A percentile compares a stretch with the other conserved stretches of the same genome.
phyloP scores from a whole-genome alignment of 2,888 invertebrate genomes.

The Anodontia alba region DNA sequence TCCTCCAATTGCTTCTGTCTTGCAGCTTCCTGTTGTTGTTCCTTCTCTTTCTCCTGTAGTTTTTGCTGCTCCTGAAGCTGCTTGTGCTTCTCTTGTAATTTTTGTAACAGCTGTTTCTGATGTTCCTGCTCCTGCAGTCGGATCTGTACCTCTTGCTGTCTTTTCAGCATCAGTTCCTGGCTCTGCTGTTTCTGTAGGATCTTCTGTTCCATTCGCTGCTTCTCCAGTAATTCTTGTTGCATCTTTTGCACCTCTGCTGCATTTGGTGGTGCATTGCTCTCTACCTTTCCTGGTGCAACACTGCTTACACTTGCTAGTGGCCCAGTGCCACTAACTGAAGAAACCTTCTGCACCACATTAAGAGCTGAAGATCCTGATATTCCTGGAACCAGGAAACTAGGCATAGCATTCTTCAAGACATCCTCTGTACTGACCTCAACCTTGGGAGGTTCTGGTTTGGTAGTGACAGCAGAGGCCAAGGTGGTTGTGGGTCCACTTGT shows the following conservation, averaged over 20 bases:
- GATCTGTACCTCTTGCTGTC: slow-evolving; percentile 43
- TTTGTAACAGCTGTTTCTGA: slow-evolving; percentile 31
- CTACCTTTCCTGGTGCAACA: not conserved
- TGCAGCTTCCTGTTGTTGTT: slow-evolving; percentile 19
- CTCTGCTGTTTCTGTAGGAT: slow-evolving; percentile 29
- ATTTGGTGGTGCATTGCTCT: too few relatives aligned
- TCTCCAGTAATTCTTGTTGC: slow-evolving; percentile 25
- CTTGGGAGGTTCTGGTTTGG: slow-evolving; percentile 19
- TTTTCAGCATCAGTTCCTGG: slow-evolving; percentile 18
- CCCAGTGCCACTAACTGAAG: slow-evolving; percentile 6
- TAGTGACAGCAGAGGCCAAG: slow-evolving; percentile 39
- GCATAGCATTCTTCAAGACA: slow-evolving; percentile 33
- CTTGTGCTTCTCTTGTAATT: slow-evolving; percentile 46
- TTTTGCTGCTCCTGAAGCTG: slow-evolving; percentile 46
- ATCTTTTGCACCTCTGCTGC: slow-evolving; percentile 10
- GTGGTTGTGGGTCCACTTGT: slow-evolving; percentile 36
- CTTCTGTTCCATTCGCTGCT: slow-evolving; percentile 42
- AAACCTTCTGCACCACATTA: slow-evolving; percentile 37
- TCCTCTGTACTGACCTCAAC: slow-evolving; percentile 31
- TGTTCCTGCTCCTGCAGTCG: slow-evolving; percentile 48
- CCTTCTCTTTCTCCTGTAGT: slow-evolving; percentile 36
- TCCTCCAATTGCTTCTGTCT: slow-evolving; percentile 26
- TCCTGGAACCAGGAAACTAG: slow-evolving; percentile 50
- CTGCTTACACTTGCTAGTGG: not conserved
- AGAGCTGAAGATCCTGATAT: slow-evolving; percentile 42